Conservation (phyloP, 2,888 invertebrate species). For the Drosophila borealis region DNA sequence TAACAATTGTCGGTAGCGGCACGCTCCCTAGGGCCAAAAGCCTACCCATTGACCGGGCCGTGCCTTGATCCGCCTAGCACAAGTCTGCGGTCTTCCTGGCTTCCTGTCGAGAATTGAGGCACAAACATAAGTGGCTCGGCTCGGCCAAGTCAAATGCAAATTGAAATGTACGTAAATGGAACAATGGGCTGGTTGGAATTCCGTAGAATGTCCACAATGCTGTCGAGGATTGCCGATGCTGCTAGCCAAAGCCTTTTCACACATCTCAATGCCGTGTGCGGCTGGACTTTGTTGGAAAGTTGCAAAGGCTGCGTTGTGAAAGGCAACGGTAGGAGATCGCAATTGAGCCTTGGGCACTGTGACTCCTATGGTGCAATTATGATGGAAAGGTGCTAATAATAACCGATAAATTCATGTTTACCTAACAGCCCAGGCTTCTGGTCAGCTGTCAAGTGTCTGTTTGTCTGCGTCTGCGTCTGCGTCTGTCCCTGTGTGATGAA, state of each 20-base stretch:
- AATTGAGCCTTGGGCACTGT: constrained; percentile 42
- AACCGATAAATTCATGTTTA: constrained; percentile 84
- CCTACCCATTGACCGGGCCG: constrained; percentile 39
- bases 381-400: constrained; percentile 83
- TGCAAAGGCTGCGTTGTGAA: constrained; percentile 39
- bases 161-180: constrained; percentile 71
- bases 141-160: constrained; percentile 84
- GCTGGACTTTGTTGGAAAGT: constrained; percentile 30
- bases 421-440: constrained; percentile 74
- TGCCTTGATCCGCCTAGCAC: constrained; percentile 53
- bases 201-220: constrained; percentile 55
- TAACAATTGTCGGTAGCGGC: constrained; percentile 60
- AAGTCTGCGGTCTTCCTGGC: constrained; percentile 5
- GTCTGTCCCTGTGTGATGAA: constrained; percentile 64
- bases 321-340: constrained; percentile 60
- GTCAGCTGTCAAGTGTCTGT: constrained; percentile 73
- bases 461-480: constrained; percentile 28
- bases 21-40: constrained; percentile 45
- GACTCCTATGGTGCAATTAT: constrained; percentile 84
- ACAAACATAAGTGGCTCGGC: constrained; percentile 74
- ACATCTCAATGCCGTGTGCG: constrained; percentile 63
- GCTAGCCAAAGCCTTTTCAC: constrained; percentile 80
- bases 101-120: constrained; percentile 55
- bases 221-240: constrained; percentile 41
- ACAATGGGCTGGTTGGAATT: constrained; percentile 49